Evolutionary conservation across 2,888 invertebrate genomes (phyloP), one percentile per base, ranked within the genome.

Genomic region (Stenodema calcarata): DNA sequence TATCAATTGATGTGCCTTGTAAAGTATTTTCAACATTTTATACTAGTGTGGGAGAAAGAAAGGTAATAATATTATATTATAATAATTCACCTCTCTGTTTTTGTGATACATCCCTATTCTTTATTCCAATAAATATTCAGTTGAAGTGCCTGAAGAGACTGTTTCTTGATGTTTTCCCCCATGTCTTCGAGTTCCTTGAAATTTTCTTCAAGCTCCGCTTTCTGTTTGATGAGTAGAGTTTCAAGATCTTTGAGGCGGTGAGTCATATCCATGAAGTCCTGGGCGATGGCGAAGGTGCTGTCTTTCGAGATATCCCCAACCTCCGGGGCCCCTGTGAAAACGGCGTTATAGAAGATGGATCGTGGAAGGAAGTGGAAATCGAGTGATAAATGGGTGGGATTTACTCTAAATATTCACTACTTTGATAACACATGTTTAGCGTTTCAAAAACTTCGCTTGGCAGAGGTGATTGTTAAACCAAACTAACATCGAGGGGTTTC

Each of bases 101-200:
- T 62, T 27, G 35, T 35, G 12, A 30, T 73, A 2, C 18, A 35
- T 16, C 9, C 73, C 82, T 82, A 82, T 41, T 82, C 69, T 1
- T 18, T 11, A 35, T 69, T 18, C 62, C 82, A 82, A 82, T 82
- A 82, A 82, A 82, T 41, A 1, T 82, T 28, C n/a, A 41, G 69
- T 18, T 84, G 73, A 30, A 84, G 84, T n/a, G 84, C 84, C 27
- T 84, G 84, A 9, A 73, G 75, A 18, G 84, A 73, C 47, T 84
- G 73, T 75, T 84, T 84, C 84, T 84, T 84, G 18, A 84, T 84
- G 44, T 84, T 84, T 88, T 91, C 90, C 9, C 91, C 91, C 87
- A 91, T 90, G 87, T 89, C 89, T 85, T 90, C 90, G 89, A 92
- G 90, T 87, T 91, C 91, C 69, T 89, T 88, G 18, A 90, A 90